Conservation (phyloP, 2,797 vertebrate species). For the Bradypus variegatus region DNA sequence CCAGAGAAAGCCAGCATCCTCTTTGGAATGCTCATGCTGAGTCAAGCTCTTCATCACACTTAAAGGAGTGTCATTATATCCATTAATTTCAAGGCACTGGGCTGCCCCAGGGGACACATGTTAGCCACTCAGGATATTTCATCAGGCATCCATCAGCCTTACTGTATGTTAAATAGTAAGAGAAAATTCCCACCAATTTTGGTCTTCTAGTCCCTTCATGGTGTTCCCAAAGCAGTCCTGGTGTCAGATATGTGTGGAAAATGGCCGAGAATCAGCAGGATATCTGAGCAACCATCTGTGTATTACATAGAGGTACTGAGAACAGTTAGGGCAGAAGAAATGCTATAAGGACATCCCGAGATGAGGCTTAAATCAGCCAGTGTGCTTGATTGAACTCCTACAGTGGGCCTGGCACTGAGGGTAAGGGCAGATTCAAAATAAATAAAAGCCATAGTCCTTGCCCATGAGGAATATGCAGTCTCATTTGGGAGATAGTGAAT, state of each 20-base stretch:
- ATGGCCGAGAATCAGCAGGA: background rate
- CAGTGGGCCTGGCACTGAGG: background rate
- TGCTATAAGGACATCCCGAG: background rate
- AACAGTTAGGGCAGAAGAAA: constrained; percentile 6
- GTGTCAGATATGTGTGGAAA: background rate
- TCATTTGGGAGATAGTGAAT: background rate
- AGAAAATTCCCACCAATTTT: background rate
- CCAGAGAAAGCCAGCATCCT: background rate
- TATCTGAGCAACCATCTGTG: background rate
- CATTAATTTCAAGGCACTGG: constrained; percentile 12
- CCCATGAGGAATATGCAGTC: background rate
- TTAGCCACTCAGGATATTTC: background rate
- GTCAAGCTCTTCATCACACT: constrained; percentile 5
- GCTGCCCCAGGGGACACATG: background rate
- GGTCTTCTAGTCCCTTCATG: background rate
- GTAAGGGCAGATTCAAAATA: background rate
- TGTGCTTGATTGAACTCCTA: background rate
- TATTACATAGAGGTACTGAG: background rate
- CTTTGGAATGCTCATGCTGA: background rate
- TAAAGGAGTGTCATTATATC: constrained; percentile 7
- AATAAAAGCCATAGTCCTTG: background rate
- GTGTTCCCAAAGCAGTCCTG: constrained; percentile 1
- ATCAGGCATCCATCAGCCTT: background rate
- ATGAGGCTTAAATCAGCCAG: background rate
- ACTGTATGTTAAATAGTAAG: background rate